Conservation (phyloP, 2,888 invertebrate genomes). For the Nemapogon koenigi region DNA sequence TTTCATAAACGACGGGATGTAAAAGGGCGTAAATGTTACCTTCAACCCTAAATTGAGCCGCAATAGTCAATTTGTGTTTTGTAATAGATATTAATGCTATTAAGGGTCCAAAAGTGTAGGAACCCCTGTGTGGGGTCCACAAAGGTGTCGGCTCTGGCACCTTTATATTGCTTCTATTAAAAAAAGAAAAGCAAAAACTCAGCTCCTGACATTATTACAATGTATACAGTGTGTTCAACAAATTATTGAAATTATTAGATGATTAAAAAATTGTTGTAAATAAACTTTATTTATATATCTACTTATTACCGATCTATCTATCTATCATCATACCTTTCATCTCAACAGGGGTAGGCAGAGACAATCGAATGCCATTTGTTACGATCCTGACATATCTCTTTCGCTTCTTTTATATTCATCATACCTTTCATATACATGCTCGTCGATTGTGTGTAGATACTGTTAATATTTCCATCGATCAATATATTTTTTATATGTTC, state of each 20-base stretch:
- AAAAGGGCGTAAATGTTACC: neutral
- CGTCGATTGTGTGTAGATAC: too few species aligned
- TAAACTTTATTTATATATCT: neutral
- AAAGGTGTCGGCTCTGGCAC: conserved; percentile 57
- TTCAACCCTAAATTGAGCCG: conserved; percentile 1
- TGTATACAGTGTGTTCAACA: conserved; percentile 30
- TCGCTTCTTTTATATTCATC: too few species aligned
- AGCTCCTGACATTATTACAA: conserved; percentile 34
- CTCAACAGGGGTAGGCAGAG: too few species aligned
- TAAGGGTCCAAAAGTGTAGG: conserved; percentile 1
- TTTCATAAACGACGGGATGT: too few species aligned
- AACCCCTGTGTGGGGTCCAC: conserved; percentile 45
- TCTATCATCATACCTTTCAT: too few species aligned
- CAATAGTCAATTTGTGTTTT: conserved; percentile 1
- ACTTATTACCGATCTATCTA: neutral
- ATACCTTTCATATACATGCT: too few species aligned
- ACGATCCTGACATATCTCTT: too few species aligned
- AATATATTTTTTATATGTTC: too few species aligned
- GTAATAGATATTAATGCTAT: conserved; percentile 10
- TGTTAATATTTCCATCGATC: too few species aligned
- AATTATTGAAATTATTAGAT: neutral
- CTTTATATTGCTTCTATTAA: conserved; percentile 54
- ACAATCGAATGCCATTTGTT: too few species aligned
- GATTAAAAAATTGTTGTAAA: neutral
- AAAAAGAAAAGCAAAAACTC: conserved; percentile 36